Base-by-base conservation (phyloP, 2,888 invertebrate species). In the Hirtodrosophila duncani region DNA sequence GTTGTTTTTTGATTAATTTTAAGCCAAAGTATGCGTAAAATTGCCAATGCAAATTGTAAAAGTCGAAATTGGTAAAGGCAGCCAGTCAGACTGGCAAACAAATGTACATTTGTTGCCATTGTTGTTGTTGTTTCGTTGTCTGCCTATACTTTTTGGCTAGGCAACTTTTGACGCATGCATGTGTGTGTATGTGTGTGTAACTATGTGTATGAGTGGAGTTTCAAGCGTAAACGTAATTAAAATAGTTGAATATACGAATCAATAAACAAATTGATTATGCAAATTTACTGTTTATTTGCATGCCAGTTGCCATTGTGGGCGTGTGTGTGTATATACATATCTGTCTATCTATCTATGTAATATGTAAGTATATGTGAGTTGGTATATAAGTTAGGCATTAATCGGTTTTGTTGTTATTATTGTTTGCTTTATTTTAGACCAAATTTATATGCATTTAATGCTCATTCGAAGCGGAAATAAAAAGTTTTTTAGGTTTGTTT, bases 241-340 rank as follows among this genome's bases (percentile, higher is more conserved):
- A 79, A 75, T 66, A 65, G 68, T 61, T 67, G 56, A 77, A 60
- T 67, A 61, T 63, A 59, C 77, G 72, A 71, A 71, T 77, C 68
- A 80, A 75, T 66, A 74, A 80, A 68, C 74, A 79, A 79, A 74
- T 77, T 79, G 72, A 77, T 74, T 74, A 74, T 74, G 77, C 72
- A 74, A 74, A 77, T 75, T 75, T 67, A 67, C 58, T 57, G 59
- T 79, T 74, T 70, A 70, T 79, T 74, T 71, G 70, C 60, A 56
- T 68, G 60, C 36, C 50, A 56, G 41, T 49, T 75, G 60, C 48
- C 44, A 50, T 51, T 67, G 50, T 57, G 36, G 17, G 41, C 7
- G 6, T 37, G 4, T 18, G 4, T 16, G n/a, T 20, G 34, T 37
- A 6, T 34, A 23, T 41, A 1, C n/a, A n/a, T n/a, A n/a, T n/a